Base-by-base conservation (phyloP, 2,797 vertebrate species). In the Toxotes lorentzi region DNA sequence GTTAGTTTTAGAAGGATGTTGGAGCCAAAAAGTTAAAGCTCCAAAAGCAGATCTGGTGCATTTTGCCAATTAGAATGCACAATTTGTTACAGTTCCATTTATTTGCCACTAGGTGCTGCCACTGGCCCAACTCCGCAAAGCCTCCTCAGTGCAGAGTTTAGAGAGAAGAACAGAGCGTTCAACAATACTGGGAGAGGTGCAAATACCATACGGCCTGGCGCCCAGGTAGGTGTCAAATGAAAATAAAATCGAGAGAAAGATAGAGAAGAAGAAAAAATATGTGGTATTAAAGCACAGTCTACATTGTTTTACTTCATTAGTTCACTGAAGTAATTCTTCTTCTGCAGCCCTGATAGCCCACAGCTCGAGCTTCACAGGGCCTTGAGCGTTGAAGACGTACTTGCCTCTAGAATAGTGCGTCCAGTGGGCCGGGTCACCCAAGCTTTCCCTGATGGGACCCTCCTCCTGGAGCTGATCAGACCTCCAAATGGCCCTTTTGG, bases 391-490 rank as follows among this genome's bases (percentile, higher is more conserved):
- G 97, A 97, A 69, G 96, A 97, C 7, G 92, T 97, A 0, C 92
- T 96, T 0, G 81, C 90, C 0, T 95, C 97, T 0, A 94, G 94
- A 56, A 86, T 86, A 27, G 91, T 86, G 11, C 96, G 95, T 0
- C 91, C 95, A 0, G 94, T 97, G 78, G 97, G 97, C 2, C 94
- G 96, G 0, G 93, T 98, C 80, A 90, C 95, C 7, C 95, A 97
- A 84, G 95, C 96, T 47, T 98, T 97, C 61, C 94, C 98, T 0
- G 98, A 99, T 0, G 97, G 98, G 51, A 97, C 97, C 4, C 94
- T 96, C 76, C 94, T 97, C 61, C 91, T 99, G 85, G 96, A 98
- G 90, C 95, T 99, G 23, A 94, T 95, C 66, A 94, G 96, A 71
- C 94, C 96, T 0, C 95, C 95, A 0, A 92, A 95, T 0, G 95